These are phyloP conservation scores for Megalopta genalis DNA, from an alignment of 1,140 invertebrate genomes.

Conservation along the genomic window DNA sequence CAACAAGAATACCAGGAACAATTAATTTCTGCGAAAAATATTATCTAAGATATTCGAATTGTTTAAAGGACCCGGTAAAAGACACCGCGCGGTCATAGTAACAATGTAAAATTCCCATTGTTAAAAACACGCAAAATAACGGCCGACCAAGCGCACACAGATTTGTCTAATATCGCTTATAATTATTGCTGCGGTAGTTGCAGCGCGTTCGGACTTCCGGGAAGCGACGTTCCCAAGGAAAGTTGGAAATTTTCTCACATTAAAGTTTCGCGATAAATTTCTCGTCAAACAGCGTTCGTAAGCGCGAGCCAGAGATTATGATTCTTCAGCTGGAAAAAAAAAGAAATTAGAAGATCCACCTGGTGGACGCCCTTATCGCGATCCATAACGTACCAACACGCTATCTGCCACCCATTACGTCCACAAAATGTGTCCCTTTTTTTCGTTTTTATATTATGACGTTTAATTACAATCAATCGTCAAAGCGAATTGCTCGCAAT, in stretches of 20 bases:
- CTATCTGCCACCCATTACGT: background rate
- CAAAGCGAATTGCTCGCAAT: too few relatives aligned
- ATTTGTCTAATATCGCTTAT: background rate
- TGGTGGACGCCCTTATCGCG: background rate
- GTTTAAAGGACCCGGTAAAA: too few relatives aligned
- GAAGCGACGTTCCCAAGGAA: background rate
- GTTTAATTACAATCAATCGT: too few relatives aligned
- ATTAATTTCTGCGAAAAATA: too few relatives aligned
- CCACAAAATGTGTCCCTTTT: too few relatives aligned
- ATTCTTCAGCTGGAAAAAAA: too few relatives aligned
- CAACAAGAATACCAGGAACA: too few relatives aligned
- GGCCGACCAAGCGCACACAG: background rate
- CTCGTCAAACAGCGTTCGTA: background rate
- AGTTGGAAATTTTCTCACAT: background rate
- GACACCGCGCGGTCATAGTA: too few relatives aligned
- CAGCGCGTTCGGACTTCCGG: background rate
- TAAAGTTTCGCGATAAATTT: constrained; percentile 3
- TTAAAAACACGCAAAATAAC: background rate
- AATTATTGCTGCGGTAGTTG: background rate
- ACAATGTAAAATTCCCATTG: too few relatives aligned
- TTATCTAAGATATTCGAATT: too few relatives aligned
- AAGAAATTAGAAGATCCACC: background rate
- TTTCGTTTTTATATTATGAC: too few relatives aligned
- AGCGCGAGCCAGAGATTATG: background rate
- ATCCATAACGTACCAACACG: background rate